phyloP scores from a whole-genome alignment of 2,113 vertebrate species.

The Cyanoliseus patagonus region DNA sequence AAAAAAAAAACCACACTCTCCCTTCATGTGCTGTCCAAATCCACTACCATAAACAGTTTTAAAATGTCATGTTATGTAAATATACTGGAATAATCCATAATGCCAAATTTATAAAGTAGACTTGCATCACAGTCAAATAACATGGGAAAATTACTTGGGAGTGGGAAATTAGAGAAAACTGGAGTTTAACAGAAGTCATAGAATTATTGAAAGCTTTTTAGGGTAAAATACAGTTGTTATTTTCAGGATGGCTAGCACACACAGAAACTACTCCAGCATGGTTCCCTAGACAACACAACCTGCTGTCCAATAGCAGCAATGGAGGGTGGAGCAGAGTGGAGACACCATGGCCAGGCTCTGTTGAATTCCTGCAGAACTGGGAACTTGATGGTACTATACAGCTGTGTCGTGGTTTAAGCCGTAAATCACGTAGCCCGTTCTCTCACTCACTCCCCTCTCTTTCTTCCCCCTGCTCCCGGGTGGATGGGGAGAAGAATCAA shows the following conservation, averaged over 20 bases:
- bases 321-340: not conserved
- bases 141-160: not conserved
- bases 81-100: not conserved
- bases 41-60: not conserved
- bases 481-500: no score
- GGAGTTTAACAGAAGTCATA: not conserved
- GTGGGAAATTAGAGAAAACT: not conserved
- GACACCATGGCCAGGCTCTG: not conserved
- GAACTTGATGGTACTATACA: not conserved
- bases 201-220: not conserved
- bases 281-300: not conserved
- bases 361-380: not conserved
- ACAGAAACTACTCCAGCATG: not conserved
- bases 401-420: no score
- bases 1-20: not conserved
- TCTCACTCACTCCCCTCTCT: no score
- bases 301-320: not conserved
- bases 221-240: not conserved
- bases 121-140: not conserved
- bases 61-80: not conserved
- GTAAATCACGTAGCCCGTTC: no score
- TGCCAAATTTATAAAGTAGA: not conserved
- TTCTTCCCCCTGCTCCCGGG: no score
- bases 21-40: not conserved
- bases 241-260: not conserved